Evolutionary conservation across 2,888 invertebrate species (phyloP).

Genomic region (Lasioglossum malachurum): DNA sequence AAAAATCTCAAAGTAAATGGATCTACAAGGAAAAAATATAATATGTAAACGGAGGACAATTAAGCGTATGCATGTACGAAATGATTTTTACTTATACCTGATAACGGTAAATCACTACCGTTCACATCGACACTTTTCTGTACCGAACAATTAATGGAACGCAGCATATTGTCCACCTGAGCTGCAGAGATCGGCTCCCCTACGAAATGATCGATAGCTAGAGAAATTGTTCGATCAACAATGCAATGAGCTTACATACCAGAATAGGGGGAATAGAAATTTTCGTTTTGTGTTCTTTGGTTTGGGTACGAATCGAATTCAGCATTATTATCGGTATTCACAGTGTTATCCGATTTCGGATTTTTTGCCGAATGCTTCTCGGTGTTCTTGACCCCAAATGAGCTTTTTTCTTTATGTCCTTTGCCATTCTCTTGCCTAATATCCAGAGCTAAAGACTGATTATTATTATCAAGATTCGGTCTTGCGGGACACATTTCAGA

Average conservation of each 20-base stretch:
- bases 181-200: conserved; percentile 25
- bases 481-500: conserved; percentile 16
- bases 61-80: background rate
- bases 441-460: conserved; percentile 17
- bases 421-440: conserved; percentile 35
- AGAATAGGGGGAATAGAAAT: conserved; percentile 39
- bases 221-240: background rate
- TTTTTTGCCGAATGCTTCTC: conserved; percentile 34
- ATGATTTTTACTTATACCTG: conserved; percentile 84
- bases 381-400: conserved; percentile 20
- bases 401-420: conserved; percentile 34
- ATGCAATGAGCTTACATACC: conserved; percentile 35
- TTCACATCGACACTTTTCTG: conserved; percentile 85
- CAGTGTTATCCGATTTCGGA: conserved; percentile 28
- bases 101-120: conserved; percentile 87
- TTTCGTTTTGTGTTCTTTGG: conserved; percentile 34
- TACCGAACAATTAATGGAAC: conserved; percentile 78
- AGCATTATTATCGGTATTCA: conserved; percentile 35
- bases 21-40: conserved; percentile 83
- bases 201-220: conserved; percentile 30
- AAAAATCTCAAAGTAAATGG: conserved; percentile 88
- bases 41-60: conserved; percentile 48
- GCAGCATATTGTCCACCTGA: conserved; percentile 69
- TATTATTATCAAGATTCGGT: conserved; percentile 36
- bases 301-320: conserved; percentile 44